A percentile compares a stretch with the other conserved stretches of the same genome.
phyloP scores from a whole-genome alignment of 37 sponge, comb jelly and placozoan genomes.

The Ephydatia muelleri region DNA sequence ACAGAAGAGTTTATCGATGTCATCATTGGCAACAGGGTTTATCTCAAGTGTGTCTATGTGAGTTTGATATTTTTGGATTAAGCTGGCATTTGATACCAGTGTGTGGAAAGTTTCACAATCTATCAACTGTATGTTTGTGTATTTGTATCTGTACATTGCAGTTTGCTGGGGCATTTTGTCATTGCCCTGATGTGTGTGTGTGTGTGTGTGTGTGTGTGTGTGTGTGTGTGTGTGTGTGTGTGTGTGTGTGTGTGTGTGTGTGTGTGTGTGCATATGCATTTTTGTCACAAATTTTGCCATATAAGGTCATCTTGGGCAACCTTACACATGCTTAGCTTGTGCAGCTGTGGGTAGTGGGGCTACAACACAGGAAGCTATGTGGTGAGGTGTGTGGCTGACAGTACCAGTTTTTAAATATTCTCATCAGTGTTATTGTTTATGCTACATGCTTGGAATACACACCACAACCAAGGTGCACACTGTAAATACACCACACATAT shows the following conservation, averaged over 20 bases:
- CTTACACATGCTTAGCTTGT: background rate
- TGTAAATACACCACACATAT: slow-evolving; percentile 15
- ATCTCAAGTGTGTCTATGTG: slow-evolving; percentile 95
- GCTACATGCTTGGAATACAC: background rate
- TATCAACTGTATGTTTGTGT: no score
- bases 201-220: slow-evolving; percentile 16
- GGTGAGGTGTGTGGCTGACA: background rate
- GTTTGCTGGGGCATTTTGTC: no score
- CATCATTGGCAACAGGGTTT: slow-evolving; percentile 96
- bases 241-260: slow-evolving; percentile 13
- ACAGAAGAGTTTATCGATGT: slow-evolving; percentile 98
- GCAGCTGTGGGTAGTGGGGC: background rate
- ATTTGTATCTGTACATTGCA: no score
- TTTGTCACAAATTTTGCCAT: slow-evolving; percentile 10
- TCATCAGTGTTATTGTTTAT: slow-evolving; percentile 75
- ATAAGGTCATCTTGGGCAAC: slow-evolving; percentile 17
- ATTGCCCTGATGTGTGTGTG: background rate
- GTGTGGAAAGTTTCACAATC: no score
- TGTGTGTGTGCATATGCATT: background rate
- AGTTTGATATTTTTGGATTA: slow-evolving; percentile 9
- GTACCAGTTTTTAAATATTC: slow-evolving; percentile 44
- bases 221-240: slow-evolving; percentile 8
- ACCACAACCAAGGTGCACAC: background rate
- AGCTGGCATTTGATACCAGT: no score
- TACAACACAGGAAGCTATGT: background rate